Base-by-base conservation (phyloP, 2,113 vertebrate genomes). In the Butastur rufipennis region DNA sequence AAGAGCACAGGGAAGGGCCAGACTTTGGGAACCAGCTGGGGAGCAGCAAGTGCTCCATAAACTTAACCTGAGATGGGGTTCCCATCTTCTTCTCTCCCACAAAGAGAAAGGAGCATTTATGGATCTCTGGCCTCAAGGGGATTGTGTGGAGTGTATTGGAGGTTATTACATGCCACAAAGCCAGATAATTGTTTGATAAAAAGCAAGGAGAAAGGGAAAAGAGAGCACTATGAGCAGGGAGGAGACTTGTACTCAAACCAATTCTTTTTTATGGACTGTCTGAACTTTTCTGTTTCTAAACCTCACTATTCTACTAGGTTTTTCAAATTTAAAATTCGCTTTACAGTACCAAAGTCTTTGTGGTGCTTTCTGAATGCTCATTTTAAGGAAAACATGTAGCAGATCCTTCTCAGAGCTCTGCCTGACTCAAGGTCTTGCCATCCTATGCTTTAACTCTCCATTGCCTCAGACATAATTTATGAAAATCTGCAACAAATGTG, bases 1-100 rank as follows among this genome's bases (percentile, higher is more conserved):
- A 1, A 56, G 47, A 56, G 36, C 1, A 0, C 14, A 38, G 32
- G 55, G 10, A 66, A 59, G 8, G 2, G 6, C 55, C 23, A 52
- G 15, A 32, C 31, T 52, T 72, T 79, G 16, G 6, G n/a, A 70
- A 62, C 9, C 13, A 58, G 5, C 10, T 20, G 10, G 14, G 6
- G 7, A 68, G 13, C 19, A 68, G 6, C 8, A 73, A 70, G 16
- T 23, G 16, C 13, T 93, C 38, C 14, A 2, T 40, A 45, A 67
- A 14, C n/a, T 52, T 61, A 52, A 47, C 0, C 0, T 47, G 53
- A 61, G 50, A 66, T 31, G 8, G 3, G 3, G 2, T 18, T 78
- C 20, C 4, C 8, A 38, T 27, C 25, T 59, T 75, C 56, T 67
- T 62, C 11, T 65, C 11, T 81, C 10, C 14, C 23, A 18, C 2